phyloP scores from a whole-genome alignment of 2,797 vertebrate genomes.

The Hapalemur alaotrensis region DNA sequence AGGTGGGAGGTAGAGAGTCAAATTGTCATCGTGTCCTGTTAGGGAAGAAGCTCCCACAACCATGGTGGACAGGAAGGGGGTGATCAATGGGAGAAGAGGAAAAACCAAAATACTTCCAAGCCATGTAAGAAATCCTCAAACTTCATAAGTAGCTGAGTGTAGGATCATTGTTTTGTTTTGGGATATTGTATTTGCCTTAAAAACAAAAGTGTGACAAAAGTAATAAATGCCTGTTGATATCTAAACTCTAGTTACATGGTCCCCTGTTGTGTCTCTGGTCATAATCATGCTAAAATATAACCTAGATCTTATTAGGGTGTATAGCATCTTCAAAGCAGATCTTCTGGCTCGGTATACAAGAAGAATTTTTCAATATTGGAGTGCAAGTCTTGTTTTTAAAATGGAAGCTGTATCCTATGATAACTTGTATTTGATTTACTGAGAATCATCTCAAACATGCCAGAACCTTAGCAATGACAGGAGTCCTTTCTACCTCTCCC shows the following conservation, averaged over 20 bases:
- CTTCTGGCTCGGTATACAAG: not conserved
- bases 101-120: not conserved
- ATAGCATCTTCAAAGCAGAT: not conserved
- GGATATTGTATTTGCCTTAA: not conserved
- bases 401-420: not conserved
- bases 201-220: not conserved
- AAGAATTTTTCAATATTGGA: slow-evolving; percentile 5
- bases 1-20: not conserved
- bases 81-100: not conserved
- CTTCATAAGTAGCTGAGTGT: not conserved
- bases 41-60: not conserved
- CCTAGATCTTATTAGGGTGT: not conserved
- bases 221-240: not conserved
- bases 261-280: not conserved
- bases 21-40: too few relatives aligned
- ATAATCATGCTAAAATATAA: not conserved
- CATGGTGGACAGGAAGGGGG: not conserved
- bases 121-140: not conserved
- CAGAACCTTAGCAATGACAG: not conserved
- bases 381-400: not conserved
- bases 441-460: not conserved
- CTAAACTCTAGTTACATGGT: not conserved
- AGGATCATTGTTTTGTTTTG: not conserved
- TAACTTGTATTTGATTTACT: not conserved
- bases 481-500: not conserved